phyloP scores from a whole-genome alignment of 2,113 vertebrate species.

The Brachyhypopomus gauderio region DNA sequence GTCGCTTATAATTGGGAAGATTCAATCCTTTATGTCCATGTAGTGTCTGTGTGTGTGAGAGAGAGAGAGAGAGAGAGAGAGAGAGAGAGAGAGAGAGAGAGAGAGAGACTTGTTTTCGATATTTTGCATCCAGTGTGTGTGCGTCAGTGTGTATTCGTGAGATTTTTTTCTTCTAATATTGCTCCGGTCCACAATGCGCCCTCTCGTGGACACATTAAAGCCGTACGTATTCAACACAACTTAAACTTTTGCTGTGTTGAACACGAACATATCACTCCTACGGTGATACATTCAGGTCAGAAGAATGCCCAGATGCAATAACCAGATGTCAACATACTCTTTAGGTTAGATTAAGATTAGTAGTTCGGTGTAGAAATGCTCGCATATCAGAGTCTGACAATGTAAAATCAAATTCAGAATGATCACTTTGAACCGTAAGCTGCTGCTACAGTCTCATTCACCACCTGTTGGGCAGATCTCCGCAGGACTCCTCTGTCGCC shows the following conservation, averaged over 20 bases:
- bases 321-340: too few species aligned
- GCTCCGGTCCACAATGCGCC: background rate
- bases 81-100: too few species aligned
- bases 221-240: background rate
- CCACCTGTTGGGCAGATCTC: slow-evolving; percentile 48
- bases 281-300: too few species aligned
- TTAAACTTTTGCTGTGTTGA: background rate
- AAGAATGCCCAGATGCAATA: too few species aligned
- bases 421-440: slow-evolving; percentile 55
- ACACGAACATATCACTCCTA: background rate
- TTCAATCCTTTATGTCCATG: too few species aligned
- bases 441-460: slow-evolving; percentile 41
- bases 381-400: too few species aligned
- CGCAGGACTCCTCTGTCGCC: slow-evolving; percentile 49
- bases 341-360: too few species aligned
- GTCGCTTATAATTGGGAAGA: too few species aligned
- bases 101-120: background rate
- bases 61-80: background rate
- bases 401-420: background rate
- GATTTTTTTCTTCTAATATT: too few species aligned
- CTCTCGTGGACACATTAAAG: background rate
- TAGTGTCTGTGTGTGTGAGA: background rate
- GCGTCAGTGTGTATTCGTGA: too few species aligned
- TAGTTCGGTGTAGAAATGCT: too few species aligned
- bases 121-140: too few species aligned